A percentile compares a stretch with the other conserved stretches of the same genome.
Evolutionary conservation across 1,140 invertebrate genomes (phyloP).

Genomic region (Metopolophium dirhodum): DNA sequence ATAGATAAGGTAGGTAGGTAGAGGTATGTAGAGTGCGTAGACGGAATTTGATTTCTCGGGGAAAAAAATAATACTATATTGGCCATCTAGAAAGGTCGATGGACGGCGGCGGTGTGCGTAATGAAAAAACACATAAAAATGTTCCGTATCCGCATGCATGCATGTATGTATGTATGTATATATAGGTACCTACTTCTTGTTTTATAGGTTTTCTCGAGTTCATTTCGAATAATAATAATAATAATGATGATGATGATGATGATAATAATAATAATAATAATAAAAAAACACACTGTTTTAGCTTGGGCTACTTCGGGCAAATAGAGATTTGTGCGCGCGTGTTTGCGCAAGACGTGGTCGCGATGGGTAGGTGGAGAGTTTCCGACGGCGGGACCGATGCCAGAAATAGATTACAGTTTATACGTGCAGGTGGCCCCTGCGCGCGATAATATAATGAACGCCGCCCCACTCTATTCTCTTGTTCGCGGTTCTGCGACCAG

Average conservation of each 20-base stretch:
- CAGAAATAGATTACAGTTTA: conserved; percentile 55
- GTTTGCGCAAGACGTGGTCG: neutral
- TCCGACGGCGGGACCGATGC: conserved; percentile 48
- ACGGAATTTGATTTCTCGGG: neutral
- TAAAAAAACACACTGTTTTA: neutral
- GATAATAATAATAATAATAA: conserved; percentile 25
- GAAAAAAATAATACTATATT: neutral
- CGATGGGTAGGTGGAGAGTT: neutral
- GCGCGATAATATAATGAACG: neutral
- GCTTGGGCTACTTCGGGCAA: conserved; percentile 14
- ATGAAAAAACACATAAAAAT: conserved; percentile 20
- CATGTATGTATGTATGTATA: too few relatives aligned
- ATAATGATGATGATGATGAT: neutral
- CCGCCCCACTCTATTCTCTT: neutral
- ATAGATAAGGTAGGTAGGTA: neutral
- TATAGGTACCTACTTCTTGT: conserved; percentile 13
- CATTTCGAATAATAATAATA: conserved; percentile 48
- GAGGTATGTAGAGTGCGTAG: neutral
- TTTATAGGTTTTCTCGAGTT: conserved; percentile 51
- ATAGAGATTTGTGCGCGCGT: conserved; percentile 44
- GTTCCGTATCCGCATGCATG: neutral
- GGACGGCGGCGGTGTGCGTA: neutral
- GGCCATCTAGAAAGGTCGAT: neutral
- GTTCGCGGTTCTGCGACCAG: neutral
- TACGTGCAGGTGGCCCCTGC: conserved; percentile 47